A percentile compares a stretch with the other conserved stretches of the same genome.
phyloP scores from a whole-genome alignment of 2,113 vertebrate species.

The Semnopithecus entellus region DNA sequence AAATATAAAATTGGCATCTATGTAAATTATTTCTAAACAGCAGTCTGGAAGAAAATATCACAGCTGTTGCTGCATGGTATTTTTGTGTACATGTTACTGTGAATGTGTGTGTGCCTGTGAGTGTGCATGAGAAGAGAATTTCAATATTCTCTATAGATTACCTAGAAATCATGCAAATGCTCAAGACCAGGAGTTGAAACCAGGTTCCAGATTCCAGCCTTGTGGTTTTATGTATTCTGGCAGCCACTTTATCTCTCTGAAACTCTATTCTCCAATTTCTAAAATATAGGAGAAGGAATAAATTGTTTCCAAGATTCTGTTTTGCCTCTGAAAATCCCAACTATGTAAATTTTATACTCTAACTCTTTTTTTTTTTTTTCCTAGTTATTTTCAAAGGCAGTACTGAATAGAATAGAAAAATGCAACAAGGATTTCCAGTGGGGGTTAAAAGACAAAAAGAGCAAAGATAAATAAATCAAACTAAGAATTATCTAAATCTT shows the following conservation, averaged over 20 bases:
- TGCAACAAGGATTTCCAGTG: neutral
- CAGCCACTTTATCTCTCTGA: neutral
- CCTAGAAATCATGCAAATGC: neutral
- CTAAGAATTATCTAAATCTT: neutral
- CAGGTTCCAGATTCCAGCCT: neutral
- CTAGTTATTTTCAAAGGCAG: neutral
- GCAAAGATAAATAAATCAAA: neutral
- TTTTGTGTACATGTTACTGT: neutral
- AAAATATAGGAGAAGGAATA: neutral
- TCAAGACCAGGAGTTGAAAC: neutral
- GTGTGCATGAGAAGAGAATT: neutral
- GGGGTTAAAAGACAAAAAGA: neutral
- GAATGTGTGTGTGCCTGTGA: neutral
- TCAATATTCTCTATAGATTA: neutral
- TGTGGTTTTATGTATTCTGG: neutral
- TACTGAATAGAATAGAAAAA: neutral
- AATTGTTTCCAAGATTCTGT: neutral
- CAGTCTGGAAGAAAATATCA: neutral
- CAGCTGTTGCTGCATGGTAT: conserved; percentile 20
- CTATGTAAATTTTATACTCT: neutral
- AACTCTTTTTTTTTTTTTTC: neutral
- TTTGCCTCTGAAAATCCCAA: neutral
- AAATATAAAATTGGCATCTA: conserved; percentile 48
- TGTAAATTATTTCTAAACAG: conserved; percentile 50
- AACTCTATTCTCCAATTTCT: neutral